Conservation (phyloP, 2,888 invertebrate genomes). For the Calameuta filiformis region DNA sequence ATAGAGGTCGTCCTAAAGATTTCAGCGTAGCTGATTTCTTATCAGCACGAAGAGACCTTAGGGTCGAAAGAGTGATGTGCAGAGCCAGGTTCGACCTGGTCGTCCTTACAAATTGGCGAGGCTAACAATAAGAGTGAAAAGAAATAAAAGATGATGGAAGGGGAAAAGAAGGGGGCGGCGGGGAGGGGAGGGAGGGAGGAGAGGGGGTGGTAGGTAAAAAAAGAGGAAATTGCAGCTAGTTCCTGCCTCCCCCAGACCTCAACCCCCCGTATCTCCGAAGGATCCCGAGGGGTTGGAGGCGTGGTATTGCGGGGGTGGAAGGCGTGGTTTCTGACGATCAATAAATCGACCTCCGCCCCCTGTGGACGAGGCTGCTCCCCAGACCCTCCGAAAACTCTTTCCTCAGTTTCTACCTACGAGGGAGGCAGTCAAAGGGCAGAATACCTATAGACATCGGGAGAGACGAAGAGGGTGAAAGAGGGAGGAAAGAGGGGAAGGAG, state of each 20-base stretch:
- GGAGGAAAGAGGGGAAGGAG: conserved; percentile 17
- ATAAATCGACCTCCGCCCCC: conserved; percentile 39
- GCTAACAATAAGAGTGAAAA: neutral
- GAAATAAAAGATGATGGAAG: neutral
- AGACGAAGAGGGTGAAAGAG: conserved; percentile 12
- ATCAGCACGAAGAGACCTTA: neutral
- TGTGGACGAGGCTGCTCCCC: conserved; percentile 30
- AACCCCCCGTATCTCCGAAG: neutral
- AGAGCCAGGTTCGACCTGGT: neutral
- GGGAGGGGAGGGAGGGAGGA: no score
- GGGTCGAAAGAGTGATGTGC: neutral
- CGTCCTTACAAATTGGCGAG: neutral
- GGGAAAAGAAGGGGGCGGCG: no score
- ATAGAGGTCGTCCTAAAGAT: neutral
- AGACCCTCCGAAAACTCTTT: conserved; percentile 18
- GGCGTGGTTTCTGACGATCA: conserved; percentile 42
- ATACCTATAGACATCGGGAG: neutral
- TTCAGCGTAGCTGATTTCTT: neutral
- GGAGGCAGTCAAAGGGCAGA: neutral
- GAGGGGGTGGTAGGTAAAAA: neutral
- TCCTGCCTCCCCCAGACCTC: conserved; percentile 1
- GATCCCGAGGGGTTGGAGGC: conserved; percentile 48
- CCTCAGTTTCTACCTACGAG: neutral
- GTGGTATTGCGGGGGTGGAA: conserved; percentile 50
- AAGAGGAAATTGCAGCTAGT: neutral